Evolutionary conservation across 2,113 vertebrate species (phyloP), one percentile per base, ranked within the genome.

Genomic region (Hepsetus odoe): DNA sequence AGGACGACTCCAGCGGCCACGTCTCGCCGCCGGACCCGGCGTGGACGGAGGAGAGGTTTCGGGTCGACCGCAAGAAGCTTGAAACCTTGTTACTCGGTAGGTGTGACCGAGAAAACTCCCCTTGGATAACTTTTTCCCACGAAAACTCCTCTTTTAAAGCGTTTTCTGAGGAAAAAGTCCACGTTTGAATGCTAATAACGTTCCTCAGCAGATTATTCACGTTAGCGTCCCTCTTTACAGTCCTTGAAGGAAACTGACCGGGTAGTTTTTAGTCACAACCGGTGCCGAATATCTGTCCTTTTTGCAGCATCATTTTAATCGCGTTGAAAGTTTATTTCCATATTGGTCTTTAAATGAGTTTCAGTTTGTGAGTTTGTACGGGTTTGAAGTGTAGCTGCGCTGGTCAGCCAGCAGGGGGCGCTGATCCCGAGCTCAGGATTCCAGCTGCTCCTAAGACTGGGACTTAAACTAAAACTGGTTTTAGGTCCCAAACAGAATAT

Each of bases 11-110:
- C 70, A 91, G 93, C 85, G 93, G 92, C 46, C 92, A 90, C 67
- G 91, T 86, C 85, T 89, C 85, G 59, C 85, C 92, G 65, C 88
- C 89, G 74, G 93, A 96, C 79, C 96, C 96, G 32, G 95, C 97
- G 87, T 97, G 96, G 96, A 95, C 95, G n/a, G 96, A 98, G 89
- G 96, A 98, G 90, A 90, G 96, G 87, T 98, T 98, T 90, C 95
- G 96, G 61, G 96, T 98, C 94, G 96, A 98, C 92, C 94, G 96
- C 65, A 98, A 97, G 93, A 97, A 98, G 91, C 90, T 98, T 86
- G 96, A 98, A 92, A 91, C 95, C 88, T 97, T 98, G 96, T 88
- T 98, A 80, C 93, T 98, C 93, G 96, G 96, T 98, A 93, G 94
- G 86, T 44, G 33, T 32, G 20, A 76, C 26, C 24, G 18, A 56